These are phyloP conservation scores for Nymphicus hollandicus DNA, from an alignment of 2,113 vertebrate genomes.

Conservation along the genomic window DNA sequence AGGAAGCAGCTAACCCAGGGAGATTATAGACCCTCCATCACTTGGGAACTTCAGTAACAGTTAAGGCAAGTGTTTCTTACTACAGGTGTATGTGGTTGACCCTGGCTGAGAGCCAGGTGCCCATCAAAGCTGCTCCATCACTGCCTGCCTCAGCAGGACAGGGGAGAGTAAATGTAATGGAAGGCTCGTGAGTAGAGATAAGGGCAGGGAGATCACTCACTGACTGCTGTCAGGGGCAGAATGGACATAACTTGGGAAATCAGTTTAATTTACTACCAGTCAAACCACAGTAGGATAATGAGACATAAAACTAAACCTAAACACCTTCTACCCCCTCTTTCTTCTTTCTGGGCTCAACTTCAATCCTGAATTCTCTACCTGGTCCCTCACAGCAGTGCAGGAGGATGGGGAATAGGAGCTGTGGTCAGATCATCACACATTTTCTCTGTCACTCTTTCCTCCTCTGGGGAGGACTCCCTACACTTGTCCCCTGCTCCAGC, in stretches of 20 bases:
- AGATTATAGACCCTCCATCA: neutral
- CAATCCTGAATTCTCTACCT: neutral
- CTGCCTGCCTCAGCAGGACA: neutral
- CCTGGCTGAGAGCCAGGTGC: neutral
- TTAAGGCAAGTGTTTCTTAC: neutral
- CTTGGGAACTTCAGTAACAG: neutral
- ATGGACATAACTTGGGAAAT: neutral
- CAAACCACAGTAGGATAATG: neutral
- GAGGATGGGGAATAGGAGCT: neutral
- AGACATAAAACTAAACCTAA: neutral
- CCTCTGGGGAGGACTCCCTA: neutral
- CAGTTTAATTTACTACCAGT: neutral
- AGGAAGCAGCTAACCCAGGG: neutral
- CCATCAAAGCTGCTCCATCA: neutral
- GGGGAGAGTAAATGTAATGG: neutral
- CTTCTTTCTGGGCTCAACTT: neutral
- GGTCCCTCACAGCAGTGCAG: neutral
- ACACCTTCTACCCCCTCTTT: neutral
- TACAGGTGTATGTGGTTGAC: neutral
- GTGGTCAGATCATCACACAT: neutral
- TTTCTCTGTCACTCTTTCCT: neutral
- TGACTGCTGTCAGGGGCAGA: neutral
- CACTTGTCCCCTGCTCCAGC: neutral
- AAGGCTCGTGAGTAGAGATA: neutral
- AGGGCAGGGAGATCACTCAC: neutral